Percentiles rank a stretch among this genome's conserved stretches.
Conservation (phyloP, 2,888 invertebrate genomes). For the Acleris holmiana region DNA sequence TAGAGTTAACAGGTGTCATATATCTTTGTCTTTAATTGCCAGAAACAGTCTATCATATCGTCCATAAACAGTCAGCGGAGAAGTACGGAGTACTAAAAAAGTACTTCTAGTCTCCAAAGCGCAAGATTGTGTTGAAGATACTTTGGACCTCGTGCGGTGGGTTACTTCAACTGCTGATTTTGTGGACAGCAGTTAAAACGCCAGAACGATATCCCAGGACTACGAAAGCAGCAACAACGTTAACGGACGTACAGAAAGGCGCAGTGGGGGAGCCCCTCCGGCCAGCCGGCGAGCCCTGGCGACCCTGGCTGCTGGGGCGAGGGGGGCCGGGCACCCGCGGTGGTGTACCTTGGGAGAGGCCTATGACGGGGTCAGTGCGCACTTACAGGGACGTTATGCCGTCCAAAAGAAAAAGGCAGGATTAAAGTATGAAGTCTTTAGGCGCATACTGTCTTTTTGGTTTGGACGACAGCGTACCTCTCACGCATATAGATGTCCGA, state of each 20-base stretch:
- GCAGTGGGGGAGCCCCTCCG: conserved; percentile 36
- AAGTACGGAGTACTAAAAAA: no score
- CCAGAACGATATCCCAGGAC: conserved; percentile 2
- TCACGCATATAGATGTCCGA: no score
- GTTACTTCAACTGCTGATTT: background rate
- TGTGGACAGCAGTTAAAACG: background rate
- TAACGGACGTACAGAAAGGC: conserved; percentile 35
- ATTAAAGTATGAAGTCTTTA: background rate
- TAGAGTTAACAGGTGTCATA: no score
- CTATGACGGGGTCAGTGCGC: conserved; percentile 34
- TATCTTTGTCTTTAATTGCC: no score
- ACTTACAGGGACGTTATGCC: conserved; percentile 2
- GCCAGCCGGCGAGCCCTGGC: conserved; percentile 32
- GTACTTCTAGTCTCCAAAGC: no score
- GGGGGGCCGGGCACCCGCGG: conserved; percentile 32
- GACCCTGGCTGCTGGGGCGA: conserved; percentile 31
- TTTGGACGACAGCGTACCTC: no score
- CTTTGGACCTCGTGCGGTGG: no score
- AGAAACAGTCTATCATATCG: no score
- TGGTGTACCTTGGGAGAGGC: conserved; percentile 39
- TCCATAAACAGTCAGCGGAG: no score
- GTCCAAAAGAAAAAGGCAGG: background rate
- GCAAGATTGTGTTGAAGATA: no score
- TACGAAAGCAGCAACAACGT: conserved; percentile 31
- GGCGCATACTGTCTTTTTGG: background rate